Percentiles rank a stretch among this genome's conserved stretches.
Evolutionary conservation across 2,888 invertebrate genomes (phyloP).

Genomic region (Omphaloscelis lunosa): DNA sequence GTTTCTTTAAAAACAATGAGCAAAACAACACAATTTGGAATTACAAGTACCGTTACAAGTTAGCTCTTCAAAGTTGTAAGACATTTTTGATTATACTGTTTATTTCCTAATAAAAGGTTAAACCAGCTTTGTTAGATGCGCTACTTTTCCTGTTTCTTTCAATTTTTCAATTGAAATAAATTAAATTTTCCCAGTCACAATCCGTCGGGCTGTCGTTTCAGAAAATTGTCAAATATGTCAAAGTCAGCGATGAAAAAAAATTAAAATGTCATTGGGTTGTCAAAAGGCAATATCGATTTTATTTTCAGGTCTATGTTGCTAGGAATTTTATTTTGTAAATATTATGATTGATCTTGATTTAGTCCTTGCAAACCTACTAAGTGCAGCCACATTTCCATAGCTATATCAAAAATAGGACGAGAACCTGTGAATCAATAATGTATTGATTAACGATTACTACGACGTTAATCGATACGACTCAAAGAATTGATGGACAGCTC

Average conservation of each 20-base stretch:
- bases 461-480: background rate
- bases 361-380: background rate
- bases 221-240: conserved; percentile 6
- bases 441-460: background rate
- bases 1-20: background rate
- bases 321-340: background rate
- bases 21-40: conserved; percentile 3
- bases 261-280: background rate
- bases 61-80: conserved; percentile 89
- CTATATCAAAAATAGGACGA: background rate
- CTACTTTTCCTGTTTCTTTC: background rate
- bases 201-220: background rate
- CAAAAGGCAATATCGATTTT: background rate
- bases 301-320: background rate
- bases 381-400: background rate
- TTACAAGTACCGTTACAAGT: conserved; percentile 85
- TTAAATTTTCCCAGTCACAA: background rate
- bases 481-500: conserved; percentile 14
- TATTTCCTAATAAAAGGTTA: background rate
- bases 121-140: background rate
- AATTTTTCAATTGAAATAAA: background rate
- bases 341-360: background rate
- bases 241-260: background rate
- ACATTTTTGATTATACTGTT: conserved; percentile 59
- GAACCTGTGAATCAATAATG: background rate